Evolutionary conservation across 2,888 invertebrate species (phyloP), one percentile per base, ranked within the genome.

Genomic region (Aleiodes leptofemur): DNA sequence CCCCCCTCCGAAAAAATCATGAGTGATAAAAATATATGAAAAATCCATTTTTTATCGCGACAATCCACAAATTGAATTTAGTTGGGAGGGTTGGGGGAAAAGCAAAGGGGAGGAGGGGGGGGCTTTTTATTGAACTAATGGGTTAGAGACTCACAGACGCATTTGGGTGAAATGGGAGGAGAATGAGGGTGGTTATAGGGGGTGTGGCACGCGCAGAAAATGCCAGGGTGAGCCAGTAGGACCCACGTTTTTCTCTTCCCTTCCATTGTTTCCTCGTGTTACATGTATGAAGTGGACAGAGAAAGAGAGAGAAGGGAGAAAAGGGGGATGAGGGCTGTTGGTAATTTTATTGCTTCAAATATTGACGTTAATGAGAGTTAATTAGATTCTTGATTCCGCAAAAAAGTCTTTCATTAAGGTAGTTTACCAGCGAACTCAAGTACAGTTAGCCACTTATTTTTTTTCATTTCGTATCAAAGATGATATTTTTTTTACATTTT

Each of bases 81-180:
- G 34, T 61, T 43, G 11, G 11, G 9, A 43, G 43, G 43, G 11
- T 34, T 34, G 4, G 34, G 43, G 8, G 38, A 38, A 38, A 38
- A 38, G 38, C 5, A 38, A 38, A 38, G 8, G 3, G 3, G 8
- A 3, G 6, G 8, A 38, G 38, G 4, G 38, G 38, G 23, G 34
- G 34, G 5, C 5, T 34, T 43, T 43, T 43, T 43, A 43, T 43
- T 11, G 43, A 9, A 9, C 43, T 43, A 43, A 43, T 43, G 74
- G 59, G 76, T 71, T 70, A 69, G 64, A 70, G 70, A 14, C 70
- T 9, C 79, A 80, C 80, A 80, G 80, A 79, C 79, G 78, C 51
- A 72, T 56, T 71, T 4, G 72, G 29, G 57, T 38, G 55, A 38
- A 56, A 56, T 29, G 23, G 23, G 23, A 38, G 38, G 38, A 38